Evolutionary conservation across 2,797 vertebrate species (phyloP), one percentile per base, ranked within the genome.

Genomic region (Sebastolobus altivelis): DNA sequence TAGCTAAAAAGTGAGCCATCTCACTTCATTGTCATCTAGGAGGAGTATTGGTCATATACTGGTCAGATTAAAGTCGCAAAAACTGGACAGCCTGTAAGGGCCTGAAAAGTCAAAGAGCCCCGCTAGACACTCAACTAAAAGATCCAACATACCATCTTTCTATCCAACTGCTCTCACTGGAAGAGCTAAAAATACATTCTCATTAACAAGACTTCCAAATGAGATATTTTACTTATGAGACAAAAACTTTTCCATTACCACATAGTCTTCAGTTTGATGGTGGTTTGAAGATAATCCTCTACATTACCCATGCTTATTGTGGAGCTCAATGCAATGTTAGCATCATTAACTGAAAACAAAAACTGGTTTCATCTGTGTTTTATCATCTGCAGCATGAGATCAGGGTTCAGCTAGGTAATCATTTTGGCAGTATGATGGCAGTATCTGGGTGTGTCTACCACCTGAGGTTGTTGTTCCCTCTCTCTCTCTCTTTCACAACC

Each of bases 361-460:
- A 76, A 65, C 25, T 20, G 25, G 54, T 77, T 79, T 61, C 22
- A 71, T 38, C 38, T 27, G 2, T 14, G 61, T 59, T 67, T 40
- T 12, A 16, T 22, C 63, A 67, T 35, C 29, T 22, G 22, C 20
- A 25, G 25, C 16, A 60, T 3, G 1, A 16, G 60, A 61, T 75
- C 65, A 72, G 58, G 65, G 65, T 62, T 35, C 43, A 60, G 4
- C n/a, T 20, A 43, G 33, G 55, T 79, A 46, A 72, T 66, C 22
- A 20, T 54, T 52, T 43, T 18, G 62, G 33, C 58, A 65, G 40
- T 13, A 9, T 74, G 68, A 75, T 43, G 40, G 54, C 67, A 63
- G 70, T 43, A 27, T 68, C 18, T 61, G 72, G 86, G 90, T 74
- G 92, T 79, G 83, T 29, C 80, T 13, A 59, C 2, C 11, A 4